A percentile compares a stretch with the other conserved stretches of the same genome.
Conservation (phyloP, 2,888 invertebrate species). For the Lysandra bellargus region DNA sequence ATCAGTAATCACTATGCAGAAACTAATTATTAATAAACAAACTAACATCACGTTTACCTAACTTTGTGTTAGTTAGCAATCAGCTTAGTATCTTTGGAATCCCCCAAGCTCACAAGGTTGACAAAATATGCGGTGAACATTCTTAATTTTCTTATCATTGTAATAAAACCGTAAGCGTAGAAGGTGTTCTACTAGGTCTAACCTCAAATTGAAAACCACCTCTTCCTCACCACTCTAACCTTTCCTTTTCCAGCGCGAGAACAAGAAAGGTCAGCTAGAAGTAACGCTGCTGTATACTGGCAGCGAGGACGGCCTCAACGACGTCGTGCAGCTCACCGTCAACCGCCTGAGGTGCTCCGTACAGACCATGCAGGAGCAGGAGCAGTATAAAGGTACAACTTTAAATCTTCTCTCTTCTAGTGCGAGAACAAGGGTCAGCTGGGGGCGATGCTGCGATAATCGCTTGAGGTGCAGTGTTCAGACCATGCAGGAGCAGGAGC, state of each 20-base stretch:
- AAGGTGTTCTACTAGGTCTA: too few species aligned
- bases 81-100: too few species aligned
- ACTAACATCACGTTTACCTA: not conserved
- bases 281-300: constrained; percentile 83
- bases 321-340: constrained; percentile 82
- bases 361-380: constrained; percentile 87
- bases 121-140: not conserved
- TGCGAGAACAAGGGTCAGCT: constrained; percentile 85
- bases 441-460: constrained; percentile 77
- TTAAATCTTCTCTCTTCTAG: constrained; percentile 56
- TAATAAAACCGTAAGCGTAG: too few species aligned
- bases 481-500: constrained; percentile 87
- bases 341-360: constrained; percentile 84
- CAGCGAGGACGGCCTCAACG: constrained; percentile 84
- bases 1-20: too few species aligned
- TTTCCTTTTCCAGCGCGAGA: constrained; percentile 79
- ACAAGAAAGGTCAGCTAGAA: constrained; percentile 85
- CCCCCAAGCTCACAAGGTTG: not conserved
- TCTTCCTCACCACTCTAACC: not conserved
- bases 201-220: too few species aligned
- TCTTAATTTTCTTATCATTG: too few species aligned
- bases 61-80: not conserved
- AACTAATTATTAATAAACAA: too few species aligned
- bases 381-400: constrained; percentile 81
- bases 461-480: constrained; percentile 55